A percentile compares a stretch with the other conserved stretches of the same genome.
These are phyloP conservation scores for Papilio elwesi DNA, from an alignment of 2,888 invertebrate genomes.

Conservation along the genomic window DNA sequence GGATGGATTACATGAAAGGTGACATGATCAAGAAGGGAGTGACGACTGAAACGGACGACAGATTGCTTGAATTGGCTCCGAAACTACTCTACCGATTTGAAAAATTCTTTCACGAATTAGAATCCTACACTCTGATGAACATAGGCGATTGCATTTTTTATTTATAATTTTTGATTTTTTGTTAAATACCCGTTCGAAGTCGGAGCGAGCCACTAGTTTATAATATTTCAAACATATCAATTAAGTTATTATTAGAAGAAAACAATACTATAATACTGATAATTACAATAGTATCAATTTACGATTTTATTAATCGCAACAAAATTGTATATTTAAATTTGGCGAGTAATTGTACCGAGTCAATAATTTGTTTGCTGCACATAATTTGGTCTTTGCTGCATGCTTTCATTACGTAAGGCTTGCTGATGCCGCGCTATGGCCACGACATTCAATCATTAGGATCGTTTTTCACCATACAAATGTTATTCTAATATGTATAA, in stretches of 20 bases:
- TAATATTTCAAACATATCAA: neutral
- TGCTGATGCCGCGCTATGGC: slow-evolving; percentile 20
- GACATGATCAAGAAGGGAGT: too few relatives aligned
- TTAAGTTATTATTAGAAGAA: neutral
- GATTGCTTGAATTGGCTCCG: too few relatives aligned
- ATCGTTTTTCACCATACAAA: slow-evolving; percentile 4
- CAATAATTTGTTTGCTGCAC: slow-evolving; percentile 45
- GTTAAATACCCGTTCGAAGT: too few relatives aligned
- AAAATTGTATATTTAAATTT: slow-evolving; percentile 23
- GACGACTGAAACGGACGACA: too few relatives aligned
- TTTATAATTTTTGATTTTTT: too few relatives aligned
- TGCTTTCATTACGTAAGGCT: slow-evolving; percentile 14
- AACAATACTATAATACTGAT: neutral
- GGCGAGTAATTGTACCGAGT: slow-evolving; percentile 25
- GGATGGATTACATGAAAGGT: too few relatives aligned
- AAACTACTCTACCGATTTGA: too few relatives aligned
- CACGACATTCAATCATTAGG: slow-evolving; percentile 29
- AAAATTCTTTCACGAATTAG: too few relatives aligned
- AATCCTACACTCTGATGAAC: too few relatives aligned
- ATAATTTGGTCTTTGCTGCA: slow-evolving; percentile 45
- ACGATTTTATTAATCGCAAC: neutral
- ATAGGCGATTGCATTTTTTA: too few relatives aligned
- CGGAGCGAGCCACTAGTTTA: too few relatives aligned
- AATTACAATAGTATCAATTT: neutral
- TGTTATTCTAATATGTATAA: slow-evolving; percentile 10